Conservation (phyloP, 2,797 vertebrate species). For the Sebastes flavidus region DNA sequence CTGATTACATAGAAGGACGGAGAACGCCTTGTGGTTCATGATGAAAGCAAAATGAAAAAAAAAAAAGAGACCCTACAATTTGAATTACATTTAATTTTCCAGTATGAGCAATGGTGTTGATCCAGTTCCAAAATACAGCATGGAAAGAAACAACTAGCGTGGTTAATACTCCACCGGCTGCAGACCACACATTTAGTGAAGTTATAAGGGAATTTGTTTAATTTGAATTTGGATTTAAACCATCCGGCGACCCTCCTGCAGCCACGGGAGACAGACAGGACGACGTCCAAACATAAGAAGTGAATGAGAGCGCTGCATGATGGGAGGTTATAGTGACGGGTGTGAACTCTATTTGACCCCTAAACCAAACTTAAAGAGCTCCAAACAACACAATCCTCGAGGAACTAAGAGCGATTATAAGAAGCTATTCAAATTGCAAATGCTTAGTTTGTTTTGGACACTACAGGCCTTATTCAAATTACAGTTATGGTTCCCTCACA, state of each 20-base stretch:
- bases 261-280: background rate
- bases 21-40: background rate
- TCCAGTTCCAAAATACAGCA: slow-evolving; percentile 15
- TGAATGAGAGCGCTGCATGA: background rate
- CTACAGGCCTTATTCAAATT: background rate
- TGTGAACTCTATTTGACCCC: slow-evolving; percentile 36
- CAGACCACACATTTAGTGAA: slow-evolving; percentile 7
- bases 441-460: slow-evolving; percentile 4
- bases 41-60: background rate
- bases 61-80: background rate
- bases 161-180: background rate
- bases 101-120: background rate
- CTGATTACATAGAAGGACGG: background rate
- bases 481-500: background rate
- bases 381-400: background rate
- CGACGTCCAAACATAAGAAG: background rate
- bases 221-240: slow-evolving; percentile 15
- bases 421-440: background rate
- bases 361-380: background rate
- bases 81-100: slow-evolving; percentile 14
- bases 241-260: background rate
- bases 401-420: background rate
- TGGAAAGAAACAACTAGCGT: slow-evolving; percentile 18
- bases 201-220: slow-evolving; percentile 3
- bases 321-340: background rate